These are phyloP conservation scores for Habrosyne pyritoides DNA, from an alignment of 2,888 invertebrate genomes.

Conservation along the genomic window DNA sequence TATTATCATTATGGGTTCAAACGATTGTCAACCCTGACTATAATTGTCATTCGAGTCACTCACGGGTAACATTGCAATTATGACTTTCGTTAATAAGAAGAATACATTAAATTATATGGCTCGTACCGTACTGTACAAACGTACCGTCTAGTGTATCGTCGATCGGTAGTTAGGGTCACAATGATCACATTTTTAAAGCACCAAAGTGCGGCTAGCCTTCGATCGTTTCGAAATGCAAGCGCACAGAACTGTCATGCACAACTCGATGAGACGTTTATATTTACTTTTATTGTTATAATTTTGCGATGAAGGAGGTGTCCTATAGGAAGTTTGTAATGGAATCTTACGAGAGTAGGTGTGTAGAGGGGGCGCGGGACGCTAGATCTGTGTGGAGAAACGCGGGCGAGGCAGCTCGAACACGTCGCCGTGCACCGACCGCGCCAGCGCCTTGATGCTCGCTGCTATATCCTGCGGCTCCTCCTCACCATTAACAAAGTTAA, in stretches of 20 bases:
- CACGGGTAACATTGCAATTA: neutral
- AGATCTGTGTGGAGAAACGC: slow-evolving; percentile 93
- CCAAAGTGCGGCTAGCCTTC: slow-evolving; percentile 54
- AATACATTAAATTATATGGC: slow-evolving; percentile 13
- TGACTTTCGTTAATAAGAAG: neutral
- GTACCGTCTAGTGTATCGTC: slow-evolving; percentile 9
- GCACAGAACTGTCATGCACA: slow-evolving; percentile 46
- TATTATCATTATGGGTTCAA: neutral
- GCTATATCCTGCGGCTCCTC: slow-evolving; percentile 92
- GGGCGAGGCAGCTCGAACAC: slow-evolving; percentile 95
- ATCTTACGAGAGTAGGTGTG: slow-evolving; percentile 18
- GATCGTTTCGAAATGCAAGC: slow-evolving; percentile 36
- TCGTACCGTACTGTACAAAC: too few relatives aligned
- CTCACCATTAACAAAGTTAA: too few relatives aligned
- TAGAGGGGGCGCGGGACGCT: slow-evolving; percentile 47
- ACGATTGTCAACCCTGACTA: neutral
- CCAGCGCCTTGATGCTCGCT: slow-evolving; percentile 95
- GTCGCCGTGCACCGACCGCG: slow-evolving; percentile 94
- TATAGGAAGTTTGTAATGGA: slow-evolving; percentile 13
- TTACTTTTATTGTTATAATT: slow-evolving; percentile 20
- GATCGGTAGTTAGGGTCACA: slow-evolving; percentile 63
- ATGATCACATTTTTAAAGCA: slow-evolving; percentile 68
- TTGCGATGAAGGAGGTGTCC: slow-evolving; percentile 12
- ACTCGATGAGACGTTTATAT: slow-evolving; percentile 47
- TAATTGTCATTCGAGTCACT: neutral